A percentile compares a stretch with the other conserved stretches of the same genome.
phyloP scores from a whole-genome alignment of 2,888 invertebrate species.

The Hypselothyrea guttata region DNA sequence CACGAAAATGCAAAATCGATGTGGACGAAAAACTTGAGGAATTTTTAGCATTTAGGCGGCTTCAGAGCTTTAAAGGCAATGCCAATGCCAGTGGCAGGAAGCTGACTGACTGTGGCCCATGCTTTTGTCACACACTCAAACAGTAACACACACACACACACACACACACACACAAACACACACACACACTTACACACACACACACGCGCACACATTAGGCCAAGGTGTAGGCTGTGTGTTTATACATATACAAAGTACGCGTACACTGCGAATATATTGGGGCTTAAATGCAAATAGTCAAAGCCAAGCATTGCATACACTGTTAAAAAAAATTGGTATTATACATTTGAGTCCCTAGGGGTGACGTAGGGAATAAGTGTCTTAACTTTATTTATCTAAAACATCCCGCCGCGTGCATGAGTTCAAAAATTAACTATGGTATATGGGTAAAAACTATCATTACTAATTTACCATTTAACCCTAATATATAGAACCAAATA shows the following conservation, averaged over 20 bases:
- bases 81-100: constrained; percentile 19
- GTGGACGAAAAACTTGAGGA: constrained; percentile 42
- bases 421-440: too few species aligned
- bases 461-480: too few species aligned
- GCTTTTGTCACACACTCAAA: constrained; percentile 17
- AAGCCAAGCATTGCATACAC: constrained; percentile 43
- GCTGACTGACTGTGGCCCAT: constrained; percentile 8
- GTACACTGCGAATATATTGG: constrained; percentile 20
- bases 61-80: constrained; percentile 45
- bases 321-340: too few species aligned
- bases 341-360: too few species aligned
- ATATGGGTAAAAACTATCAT: too few species aligned
- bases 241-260: constrained; percentile 10
- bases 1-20: constrained; percentile 68
- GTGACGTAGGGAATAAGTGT: too few species aligned
- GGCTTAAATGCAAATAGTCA: constrained; percentile 51
- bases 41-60: constrained; percentile 45
- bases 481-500: too few species aligned
- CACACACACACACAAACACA: neutral
- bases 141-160: constrained; percentile 5
- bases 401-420: too few species aligned
- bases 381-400: too few species aligned
- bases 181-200: neutral
- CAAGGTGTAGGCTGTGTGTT: constrained; percentile 1
- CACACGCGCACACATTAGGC: neutral